Evolutionary conservation across 2,888 invertebrate species (phyloP), one percentile per base, ranked within the genome.

Genomic region (Gastracanthus pulcherrimus): DNA sequence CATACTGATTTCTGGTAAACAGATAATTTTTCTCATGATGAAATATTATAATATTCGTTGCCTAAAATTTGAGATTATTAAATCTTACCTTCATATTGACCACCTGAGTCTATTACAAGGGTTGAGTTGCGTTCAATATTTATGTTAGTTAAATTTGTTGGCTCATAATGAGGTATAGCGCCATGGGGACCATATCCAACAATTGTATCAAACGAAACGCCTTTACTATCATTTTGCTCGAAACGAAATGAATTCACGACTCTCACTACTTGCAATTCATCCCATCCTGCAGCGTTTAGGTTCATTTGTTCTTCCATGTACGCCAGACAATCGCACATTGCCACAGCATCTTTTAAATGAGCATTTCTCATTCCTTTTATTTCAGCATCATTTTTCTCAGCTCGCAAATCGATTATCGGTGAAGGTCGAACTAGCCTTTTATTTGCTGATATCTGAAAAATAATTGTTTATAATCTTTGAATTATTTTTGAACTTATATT

Each of bases 21-120:
- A n/a, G n/a, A n/a, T n/a, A n/a, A n/a, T n/a, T n/a, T 4, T n/a
- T 45, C 13, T 16, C 3, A 45, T 45, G 16, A 2, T 41, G 13
- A 13, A 16, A 16, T 3, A n/a, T 4, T 45, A 16, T n/a, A 45
- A 45, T 16, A 1, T n/a, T n/a, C 13, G 5, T 58, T 26, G 5
- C 7, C 23, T 9, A 6, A 36, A 62, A 36, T 7, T n/a, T n/a
- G n/a, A n/a, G n/a, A n/a, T n/a, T n/a, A n/a, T n/a, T n/a, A n/a
- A n/a, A 62, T n/a, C 84, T 85, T 91, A 96, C 96, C 96, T 83
- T 94, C 94, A 92, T 98, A 99, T 91, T 99, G 99, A 72, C 97
- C 98, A 19, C 99, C 99, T 0, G 98, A 98, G 89, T 98, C 98
- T 86, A 98, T 94, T 36, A 99, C 94, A 81, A 98, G 94, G 0